A percentile compares a stretch with the other conserved stretches of the same genome.
These are phyloP conservation scores for Tamandua tetradactyla DNA, from an alignment of 2,797 vertebrate genomes.

Conservation along the genomic window DNA sequence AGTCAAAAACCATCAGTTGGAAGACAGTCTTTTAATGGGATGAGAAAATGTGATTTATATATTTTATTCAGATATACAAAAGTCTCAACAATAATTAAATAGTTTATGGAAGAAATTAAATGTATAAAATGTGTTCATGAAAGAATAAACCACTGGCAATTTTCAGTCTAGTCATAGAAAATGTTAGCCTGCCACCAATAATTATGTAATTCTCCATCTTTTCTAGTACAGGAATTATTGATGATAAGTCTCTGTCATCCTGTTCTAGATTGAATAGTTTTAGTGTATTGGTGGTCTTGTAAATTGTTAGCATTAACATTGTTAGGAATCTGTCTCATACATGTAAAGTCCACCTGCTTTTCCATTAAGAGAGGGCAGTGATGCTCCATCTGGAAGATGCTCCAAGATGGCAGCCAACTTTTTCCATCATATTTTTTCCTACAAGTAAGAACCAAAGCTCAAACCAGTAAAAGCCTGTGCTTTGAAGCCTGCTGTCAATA, in stretches of 20 bases:
- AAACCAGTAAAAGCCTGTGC: not conserved
- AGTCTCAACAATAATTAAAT: not conserved
- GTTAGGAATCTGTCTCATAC: not conserved
- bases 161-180: not conserved
- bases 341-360: not conserved
- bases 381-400: not conserved
- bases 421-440: not conserved
- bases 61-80: slow-evolving; percentile 10
- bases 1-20: not conserved
- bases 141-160: not conserved
- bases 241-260: not conserved
- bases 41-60: not conserved
- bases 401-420: not conserved
- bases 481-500: not conserved
- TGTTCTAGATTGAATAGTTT: not conserved
- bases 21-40: not conserved
- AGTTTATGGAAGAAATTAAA: not conserved
- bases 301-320: not conserved
- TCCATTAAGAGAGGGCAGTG: not conserved
- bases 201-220: not conserved
- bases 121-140: not conserved
- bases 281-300: not conserved
- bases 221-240: not conserved
- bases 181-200: not conserved
- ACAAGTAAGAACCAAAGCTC: not conserved